Evolutionary conservation across 2,113 vertebrate species (phyloP), one percentile per base, ranked within the genome.

Genomic region (Microcebus murinus): DNA sequence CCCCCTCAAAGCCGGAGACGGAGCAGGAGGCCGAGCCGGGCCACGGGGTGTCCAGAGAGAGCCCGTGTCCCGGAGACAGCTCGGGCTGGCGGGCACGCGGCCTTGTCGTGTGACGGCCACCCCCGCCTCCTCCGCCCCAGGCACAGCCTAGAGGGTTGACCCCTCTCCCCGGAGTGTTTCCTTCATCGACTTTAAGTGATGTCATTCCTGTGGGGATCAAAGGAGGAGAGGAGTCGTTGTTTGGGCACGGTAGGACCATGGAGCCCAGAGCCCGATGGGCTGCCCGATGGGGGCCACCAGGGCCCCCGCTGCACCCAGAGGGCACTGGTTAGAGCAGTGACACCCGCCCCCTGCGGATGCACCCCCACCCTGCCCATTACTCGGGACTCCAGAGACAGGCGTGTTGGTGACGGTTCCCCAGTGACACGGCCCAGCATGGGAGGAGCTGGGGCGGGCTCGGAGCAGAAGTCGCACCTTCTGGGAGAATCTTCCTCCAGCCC

Each of bases 381-480:
- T 4, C 2, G 27, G 39, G 80, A 18, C 57, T 48, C 81, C 21
- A 0, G 50, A 88, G 48, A 65, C 45, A 36, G 42, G 39, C 11
- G 45, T 5, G 11, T 34, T 15, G 21, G n/a, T n/a, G 68, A 39
- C 6, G 31, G 45, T 61, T 34, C 25, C 42, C 83, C 45, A 76
- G 29, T 34, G 14, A 25, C 50, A 45, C 1, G 0, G 61, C 52
- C 50, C 21, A 5, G 15, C 1, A 0, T 70, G 42, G 50, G 67
- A 18, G 71, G 65, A 76, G 29, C 59, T 45, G 8, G 20, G 15
- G 65, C 31, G 0, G 12, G 61, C 25, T 36, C 0, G 9, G 77
- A 68, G 42, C 4, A 3, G 63, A 63, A 31, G 59, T 85, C 8
- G 0, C 17, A 23, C 34, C 76, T 76, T 76, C 74, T 0, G 2